Percentiles rank a stretch among this genome's conserved stretches.
These are phyloP conservation scores for Papilio machaon DNA, from an alignment of 1,140 invertebrate genomes.

Conservation along the genomic window DNA sequence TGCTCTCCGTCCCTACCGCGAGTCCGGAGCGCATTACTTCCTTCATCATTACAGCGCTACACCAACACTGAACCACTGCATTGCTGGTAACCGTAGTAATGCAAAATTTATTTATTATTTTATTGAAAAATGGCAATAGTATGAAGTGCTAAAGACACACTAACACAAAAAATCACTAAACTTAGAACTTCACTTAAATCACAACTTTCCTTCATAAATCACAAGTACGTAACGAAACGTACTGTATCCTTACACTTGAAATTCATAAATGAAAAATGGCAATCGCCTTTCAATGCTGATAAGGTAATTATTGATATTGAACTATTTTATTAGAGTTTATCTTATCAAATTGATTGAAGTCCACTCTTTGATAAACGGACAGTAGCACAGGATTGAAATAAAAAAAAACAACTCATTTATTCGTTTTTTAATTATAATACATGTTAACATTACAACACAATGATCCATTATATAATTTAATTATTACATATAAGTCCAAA, in stretches of 20 bases:
- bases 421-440: conserved; percentile 16
- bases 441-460: conserved; percentile 26
- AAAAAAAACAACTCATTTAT: conserved; percentile 1
- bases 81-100: conserved; percentile 12
- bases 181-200: conserved; percentile 12
- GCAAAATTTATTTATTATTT: too few species aligned
- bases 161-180: conserved; percentile 4
- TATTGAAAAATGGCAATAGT: background rate
- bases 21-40: conserved; percentile 52
- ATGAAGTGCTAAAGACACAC: background rate
- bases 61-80: conserved; percentile 31
- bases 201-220: background rate
- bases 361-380: conserved; percentile 25
- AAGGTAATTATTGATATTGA: conserved; percentile 37
- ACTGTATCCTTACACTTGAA: conserved; percentile 24
- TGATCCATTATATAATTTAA: conserved; percentile 12
- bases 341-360: conserved; percentile 31
- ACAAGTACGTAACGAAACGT: background rate
- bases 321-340: conserved; percentile 37
- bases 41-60: conserved; percentile 37
- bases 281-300: conserved; percentile 29
- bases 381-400: conserved; percentile 31
- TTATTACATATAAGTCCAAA: conserved; percentile 11
- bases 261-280: conserved; percentile 28
- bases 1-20: conserved; percentile 46